Conservation (phyloP, 1,140 invertebrate genomes). For the Leptonema lineaticorne region DNA sequence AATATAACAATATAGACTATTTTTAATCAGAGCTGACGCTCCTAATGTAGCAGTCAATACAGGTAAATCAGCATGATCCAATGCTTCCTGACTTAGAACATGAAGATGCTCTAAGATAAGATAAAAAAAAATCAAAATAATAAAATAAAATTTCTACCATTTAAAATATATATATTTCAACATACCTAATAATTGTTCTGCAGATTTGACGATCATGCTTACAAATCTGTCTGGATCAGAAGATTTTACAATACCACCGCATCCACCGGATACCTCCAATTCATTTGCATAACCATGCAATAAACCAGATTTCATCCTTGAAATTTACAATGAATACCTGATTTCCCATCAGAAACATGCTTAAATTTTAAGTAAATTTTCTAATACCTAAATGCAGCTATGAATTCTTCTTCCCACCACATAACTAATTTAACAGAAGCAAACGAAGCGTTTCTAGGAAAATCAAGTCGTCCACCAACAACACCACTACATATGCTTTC, state of each 20-base stretch:
- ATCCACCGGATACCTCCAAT: slow-evolving; percentile 44
- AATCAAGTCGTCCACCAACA: slow-evolving; percentile 74
- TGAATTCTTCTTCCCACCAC: slow-evolving; percentile 74
- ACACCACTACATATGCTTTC: slow-evolving; percentile 71
- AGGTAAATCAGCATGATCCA: slow-evolving; percentile 77
- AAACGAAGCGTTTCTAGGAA: slow-evolving; percentile 77
- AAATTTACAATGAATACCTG: slow-evolving; percentile 31
- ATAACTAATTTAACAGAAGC: slow-evolving; percentile 75
- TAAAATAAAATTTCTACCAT: slow-evolving; percentile 3
- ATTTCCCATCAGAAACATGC: not conserved
- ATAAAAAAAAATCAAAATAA: slow-evolving; percentile 11
- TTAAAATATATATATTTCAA: not conserved
- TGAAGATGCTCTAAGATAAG: slow-evolving; percentile 68
- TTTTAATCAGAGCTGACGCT: slow-evolving; percentile 73
- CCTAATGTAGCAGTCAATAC: slow-evolving; percentile 76
- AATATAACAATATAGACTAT: slow-evolving; percentile 72
- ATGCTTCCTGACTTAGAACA: slow-evolving; percentile 72
- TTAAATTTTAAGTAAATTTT: not conserved
- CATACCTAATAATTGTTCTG: slow-evolving; percentile 63
- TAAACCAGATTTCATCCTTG: slow-evolving; percentile 58
- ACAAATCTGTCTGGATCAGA: slow-evolving; percentile 73
- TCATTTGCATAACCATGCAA: slow-evolving; percentile 49
- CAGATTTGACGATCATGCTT: slow-evolving; percentile 65
- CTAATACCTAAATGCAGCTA: slow-evolving; percentile 55
- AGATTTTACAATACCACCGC: slow-evolving; percentile 64